Evolutionary conservation across 2,113 vertebrate genomes (phyloP).

Genomic region (Zeus faber): DNA sequence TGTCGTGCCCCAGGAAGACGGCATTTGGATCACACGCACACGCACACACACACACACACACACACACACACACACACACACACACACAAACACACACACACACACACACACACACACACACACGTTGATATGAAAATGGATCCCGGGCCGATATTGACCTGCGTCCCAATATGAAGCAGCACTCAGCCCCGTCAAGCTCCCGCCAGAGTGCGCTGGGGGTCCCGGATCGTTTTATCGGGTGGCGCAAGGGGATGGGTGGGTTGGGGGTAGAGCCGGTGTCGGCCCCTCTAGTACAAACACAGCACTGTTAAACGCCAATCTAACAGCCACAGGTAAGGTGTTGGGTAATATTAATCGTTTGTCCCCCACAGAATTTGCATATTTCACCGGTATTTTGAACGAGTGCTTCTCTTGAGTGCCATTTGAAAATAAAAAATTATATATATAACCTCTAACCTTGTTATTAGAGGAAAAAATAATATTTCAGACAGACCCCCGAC

Average conservation of each 20-base stretch:
- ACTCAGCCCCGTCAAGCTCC: slow-evolving; percentile 36
- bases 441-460: too few species aligned
- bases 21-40: slow-evolving; percentile 6
- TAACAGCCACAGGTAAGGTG: too few species aligned
- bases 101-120: slow-evolving; percentile 29
- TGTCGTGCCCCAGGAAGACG: slow-evolving; percentile 7
- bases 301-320: neutral
- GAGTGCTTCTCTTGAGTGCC: too few species aligned
- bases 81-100: slow-evolving; percentile 3
- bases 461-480: too few species aligned
- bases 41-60: slow-evolving; percentile 18
- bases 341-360: too few species aligned
- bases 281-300: slow-evolving; percentile 22
- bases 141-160: slow-evolving; percentile 60
- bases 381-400: too few species aligned
- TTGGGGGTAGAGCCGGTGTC: slow-evolving; percentile 8
- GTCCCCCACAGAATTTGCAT: too few species aligned
- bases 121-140: slow-evolving; percentile 60
- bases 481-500: too few species aligned
- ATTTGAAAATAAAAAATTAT: too few species aligned
- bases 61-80: slow-evolving; percentile 5
- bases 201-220: too few species aligned
- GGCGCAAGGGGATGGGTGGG: slow-evolving; percentile 3
- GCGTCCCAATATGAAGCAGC: slow-evolving; percentile 10
- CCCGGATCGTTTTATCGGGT: too few species aligned